These are phyloP conservation scores for Heliconius eleuchia DNA, from an alignment of 1,140 invertebrate genomes.

Conservation along the genomic window DNA sequence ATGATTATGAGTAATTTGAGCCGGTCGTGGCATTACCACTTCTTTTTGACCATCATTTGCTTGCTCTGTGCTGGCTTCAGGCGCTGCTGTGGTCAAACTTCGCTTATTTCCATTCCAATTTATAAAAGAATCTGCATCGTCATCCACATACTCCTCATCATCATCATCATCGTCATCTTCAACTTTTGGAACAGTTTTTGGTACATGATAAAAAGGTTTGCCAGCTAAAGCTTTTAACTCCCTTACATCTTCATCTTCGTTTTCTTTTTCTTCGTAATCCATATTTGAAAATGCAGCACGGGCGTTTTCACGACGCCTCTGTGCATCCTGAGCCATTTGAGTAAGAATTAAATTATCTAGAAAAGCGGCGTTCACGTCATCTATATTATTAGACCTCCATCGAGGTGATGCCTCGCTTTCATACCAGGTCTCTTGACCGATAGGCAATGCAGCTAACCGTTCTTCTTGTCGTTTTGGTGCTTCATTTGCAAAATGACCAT, in stretches of 20 bases:
- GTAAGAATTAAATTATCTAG: conserved; percentile 84
- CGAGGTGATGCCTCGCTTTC: conserved; percentile 76
- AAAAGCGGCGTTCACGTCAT: conserved; percentile 84
- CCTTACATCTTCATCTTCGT: conserved; percentile 83
- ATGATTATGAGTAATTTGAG: conserved; percentile 58
- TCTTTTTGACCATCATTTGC: conserved; percentile 82
- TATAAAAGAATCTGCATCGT: conserved; percentile 77
- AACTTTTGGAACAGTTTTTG: conserved; percentile 69
- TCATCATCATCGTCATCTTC: conserved; percentile 73
- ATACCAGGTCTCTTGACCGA: conserved; percentile 84
- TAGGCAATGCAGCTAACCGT: conserved; percentile 80
- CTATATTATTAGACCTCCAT: conserved; percentile 74
- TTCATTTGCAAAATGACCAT: conserved; percentile 82
- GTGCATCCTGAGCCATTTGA: conserved; percentile 83
- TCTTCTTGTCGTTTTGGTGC: conserved; percentile 80
- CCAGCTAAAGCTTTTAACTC: conserved; percentile 83
- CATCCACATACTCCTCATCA: conserved; percentile 63
- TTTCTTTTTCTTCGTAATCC: conserved; percentile 77
- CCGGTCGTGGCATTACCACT: conserved; percentile 82
- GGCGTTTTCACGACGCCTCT: conserved; percentile 71
- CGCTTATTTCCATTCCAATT: conserved; percentile 81
- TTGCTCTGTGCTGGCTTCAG: conserved; percentile 43
- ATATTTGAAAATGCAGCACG: conserved; percentile 60
- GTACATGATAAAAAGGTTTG: conserved; percentile 76
- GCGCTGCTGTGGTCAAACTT: conserved; percentile 60